Evolutionary conservation across 2,888 invertebrate species (phyloP), one percentile per base, ranked within the genome.

Genomic region (Tipula confusa): DNA sequence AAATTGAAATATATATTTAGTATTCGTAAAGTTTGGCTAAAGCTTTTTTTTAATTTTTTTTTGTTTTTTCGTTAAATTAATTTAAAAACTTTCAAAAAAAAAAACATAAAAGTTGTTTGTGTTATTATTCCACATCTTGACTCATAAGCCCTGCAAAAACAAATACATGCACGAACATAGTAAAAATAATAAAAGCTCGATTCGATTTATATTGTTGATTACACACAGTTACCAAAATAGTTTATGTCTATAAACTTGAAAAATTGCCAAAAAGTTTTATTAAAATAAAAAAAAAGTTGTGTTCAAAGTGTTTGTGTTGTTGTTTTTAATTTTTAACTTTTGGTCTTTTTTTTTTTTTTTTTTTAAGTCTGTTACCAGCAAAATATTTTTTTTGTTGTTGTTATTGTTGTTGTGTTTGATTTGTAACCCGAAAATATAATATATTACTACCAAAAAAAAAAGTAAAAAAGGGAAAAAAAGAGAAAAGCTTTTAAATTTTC

Each of bases 351-450:
- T n/a, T 43, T 48, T 48, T 15, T 48, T 48, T 3, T 48, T 48
- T 48, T 64, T 24, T 24, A 64, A 24, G 64, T 64, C 24, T 64
- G 64, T 64, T 64, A 64, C 64, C 64, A 64, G 24, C 18, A 24
- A 11, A 9, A 64, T 64, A 24, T 9, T n/a, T n/a, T n/a, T n/a
- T n/a, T n/a, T n/a, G n/a, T n/a, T n/a, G n/a, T n/a, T n/a, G n/a
- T n/a, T n/a, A n/a, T 64, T 64, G 64, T 64, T 64, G 64, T 64
- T 64, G 64, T 64, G 24, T 64, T 64, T 64, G 64, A 64, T 64
- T 64, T 64, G 64, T 64, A 64, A 64, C 15, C 64, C 64, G 4
- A 64, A 64, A 64, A 43, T 43, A 38, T 38, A 38, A 9, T 38
- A 36, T 1, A 36, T 36, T n/a, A 9, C 36, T 43, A 43, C 43